Evolutionary conservation across 2,888 invertebrate species (phyloP).

Genomic region (Brachypterus glaber): DNA sequence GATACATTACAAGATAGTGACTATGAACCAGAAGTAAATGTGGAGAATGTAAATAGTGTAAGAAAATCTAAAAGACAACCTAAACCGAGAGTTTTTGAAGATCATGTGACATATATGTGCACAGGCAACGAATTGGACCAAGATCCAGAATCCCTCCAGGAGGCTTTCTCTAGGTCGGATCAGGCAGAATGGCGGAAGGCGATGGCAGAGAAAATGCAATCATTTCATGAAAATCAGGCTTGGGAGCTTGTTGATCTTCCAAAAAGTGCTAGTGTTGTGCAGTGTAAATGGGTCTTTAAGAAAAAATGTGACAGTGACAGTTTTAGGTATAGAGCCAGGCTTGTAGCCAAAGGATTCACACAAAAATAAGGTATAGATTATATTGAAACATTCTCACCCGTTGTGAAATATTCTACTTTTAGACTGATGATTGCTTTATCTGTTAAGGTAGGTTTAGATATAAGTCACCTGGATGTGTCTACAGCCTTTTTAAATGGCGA

Average conservation of each 20-base stretch:
- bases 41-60: too few species aligned
- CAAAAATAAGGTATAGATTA: slow-evolving; percentile 9
- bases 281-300: slow-evolving; percentile 13
- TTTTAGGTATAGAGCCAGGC: slow-evolving; percentile 3
- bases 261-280: slow-evolving; percentile 7
- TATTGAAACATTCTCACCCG: slow-evolving; percentile 7
- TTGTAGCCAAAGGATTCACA: slow-evolving; percentile 5
- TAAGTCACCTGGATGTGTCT: slow-evolving; percentile 18
- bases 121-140: background rate
- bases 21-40: too few species aligned
- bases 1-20: too few species aligned
- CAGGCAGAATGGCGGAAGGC: slow-evolving; percentile 4
- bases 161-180: slow-evolving; percentile 10
- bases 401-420: slow-evolving; percentile 9
- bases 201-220: slow-evolving; percentile 3
- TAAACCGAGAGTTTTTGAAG: background rate
- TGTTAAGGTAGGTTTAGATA: slow-evolving; percentile 12
- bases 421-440: slow-evolving; percentile 14
- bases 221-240: slow-evolving; percentile 7
- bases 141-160: slow-evolving; percentile 4
- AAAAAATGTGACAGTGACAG: slow-evolving; percentile 5
- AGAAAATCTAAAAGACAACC: slow-evolving; percentile 2
- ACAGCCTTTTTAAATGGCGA: slow-evolving; percentile 14
- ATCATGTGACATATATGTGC: slow-evolving; percentile 4
- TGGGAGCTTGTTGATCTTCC: slow-evolving; percentile 10